Evolutionary conservation across 2,888 invertebrate species (phyloP).

Genomic region (Sialis lutaria): DNA sequence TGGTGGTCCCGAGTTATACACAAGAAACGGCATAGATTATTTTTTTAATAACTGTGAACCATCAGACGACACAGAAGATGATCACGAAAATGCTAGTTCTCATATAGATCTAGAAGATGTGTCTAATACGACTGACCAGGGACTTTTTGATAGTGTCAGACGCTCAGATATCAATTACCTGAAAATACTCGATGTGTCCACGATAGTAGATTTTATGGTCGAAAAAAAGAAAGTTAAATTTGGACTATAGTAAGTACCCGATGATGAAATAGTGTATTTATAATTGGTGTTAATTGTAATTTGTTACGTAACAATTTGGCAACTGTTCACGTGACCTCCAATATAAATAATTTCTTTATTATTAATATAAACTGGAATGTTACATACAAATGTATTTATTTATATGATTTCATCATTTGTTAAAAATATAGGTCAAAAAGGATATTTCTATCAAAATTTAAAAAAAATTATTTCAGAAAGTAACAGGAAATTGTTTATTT

Average conservation of each 20-base stretch:
- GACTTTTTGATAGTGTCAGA: conserved; percentile 42
- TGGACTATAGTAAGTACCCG: conserved; percentile 49
- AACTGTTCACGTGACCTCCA: no score
- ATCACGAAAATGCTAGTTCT: conserved; percentile 9
- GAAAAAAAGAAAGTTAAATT: conserved; percentile 72
- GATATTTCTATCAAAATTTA: no score
- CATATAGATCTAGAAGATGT: conserved; percentile 10
- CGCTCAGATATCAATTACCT: conserved; percentile 52
- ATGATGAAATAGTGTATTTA: no score
- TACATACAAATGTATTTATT: no score
- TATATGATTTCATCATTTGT: no score
- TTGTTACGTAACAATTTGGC: no score
- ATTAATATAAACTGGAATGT: no score
- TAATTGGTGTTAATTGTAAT: no score
- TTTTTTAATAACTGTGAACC: conserved; percentile 4
- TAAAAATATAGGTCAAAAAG: no score
- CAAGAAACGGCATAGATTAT: conserved; percentile 32
- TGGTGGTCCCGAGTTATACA: conserved; percentile 55
- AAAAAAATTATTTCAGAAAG: no score
- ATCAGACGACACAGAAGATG: conserved; percentile 16
- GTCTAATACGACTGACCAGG: conserved; percentile 25
- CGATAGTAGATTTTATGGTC: conserved; percentile 69
- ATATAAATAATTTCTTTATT: no score
- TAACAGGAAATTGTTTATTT: no score
- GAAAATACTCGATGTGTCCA: conserved; percentile 47